These are phyloP conservation scores for Thermophis baileyi DNA, from an alignment of 2,113 vertebrate species.

Conservation along the genomic window DNA sequence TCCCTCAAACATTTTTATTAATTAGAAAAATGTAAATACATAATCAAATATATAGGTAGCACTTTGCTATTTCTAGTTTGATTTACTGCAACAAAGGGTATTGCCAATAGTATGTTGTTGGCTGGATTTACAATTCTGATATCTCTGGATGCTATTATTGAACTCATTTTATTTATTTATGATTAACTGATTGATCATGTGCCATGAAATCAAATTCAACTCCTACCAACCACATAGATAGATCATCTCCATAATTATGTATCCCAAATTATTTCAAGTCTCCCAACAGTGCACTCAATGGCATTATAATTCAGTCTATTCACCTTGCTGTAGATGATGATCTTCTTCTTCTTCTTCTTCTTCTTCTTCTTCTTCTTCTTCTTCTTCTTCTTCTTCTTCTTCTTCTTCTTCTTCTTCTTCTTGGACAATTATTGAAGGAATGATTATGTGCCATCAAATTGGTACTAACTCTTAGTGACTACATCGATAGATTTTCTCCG, in stretches of 20 bases:
- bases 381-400: no score
- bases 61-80: neutral
- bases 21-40: neutral
- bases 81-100: neutral
- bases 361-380: no score
- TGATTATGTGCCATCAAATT: no score
- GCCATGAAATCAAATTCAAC: neutral
- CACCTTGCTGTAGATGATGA: neutral
- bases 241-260: neutral
- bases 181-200: neutral
- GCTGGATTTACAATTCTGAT: neutral
- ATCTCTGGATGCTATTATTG: neutral
- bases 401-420: no score
- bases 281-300: neutral
- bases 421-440: no score
- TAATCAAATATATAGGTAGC: neutral
- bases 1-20: neutral
- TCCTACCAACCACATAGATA: neutral
- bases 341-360: no score
- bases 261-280: neutral
- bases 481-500: no score
- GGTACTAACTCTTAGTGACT: no score
- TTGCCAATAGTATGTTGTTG: neutral
- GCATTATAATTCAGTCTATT: neutral
- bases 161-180: neutral